A percentile compares a stretch with the other conserved stretches of the same genome.
phyloP scores from a whole-genome alignment of 2,797 vertebrate genomes.

The Apodemus agrarius region DNA sequence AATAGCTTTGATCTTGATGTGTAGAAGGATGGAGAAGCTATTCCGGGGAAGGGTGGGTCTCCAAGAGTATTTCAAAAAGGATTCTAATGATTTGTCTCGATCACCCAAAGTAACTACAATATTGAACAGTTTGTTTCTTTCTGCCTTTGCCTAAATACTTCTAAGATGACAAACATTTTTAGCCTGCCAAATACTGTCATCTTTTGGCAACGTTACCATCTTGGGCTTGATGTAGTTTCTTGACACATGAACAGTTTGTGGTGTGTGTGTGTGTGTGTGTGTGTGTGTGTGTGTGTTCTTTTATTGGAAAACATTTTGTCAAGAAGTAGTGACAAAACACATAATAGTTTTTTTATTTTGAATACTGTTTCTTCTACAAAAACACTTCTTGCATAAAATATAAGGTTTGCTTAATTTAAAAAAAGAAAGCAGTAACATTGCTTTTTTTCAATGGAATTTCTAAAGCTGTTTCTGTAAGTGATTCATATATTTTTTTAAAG shows the following conservation, averaged over 20 bases:
- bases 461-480: conserved; percentile 70
- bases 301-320: conserved; percentile 81
- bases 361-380: conserved; percentile 77
- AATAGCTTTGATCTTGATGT: conserved; percentile 44
- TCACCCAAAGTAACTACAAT: conserved; percentile 86
- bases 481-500: conserved; percentile 76
- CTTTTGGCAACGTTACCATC: conserved; percentile 86
- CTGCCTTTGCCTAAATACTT: conserved; percentile 89
- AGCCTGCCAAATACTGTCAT: conserved; percentile 89
- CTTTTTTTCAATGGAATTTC: conserved; percentile 80
- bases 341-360: conserved; percentile 71
- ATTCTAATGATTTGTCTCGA: conserved; percentile 85
- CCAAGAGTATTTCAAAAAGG: conserved; percentile 79
- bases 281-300: conserved; percentile 42
- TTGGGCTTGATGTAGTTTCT: conserved; percentile 87
- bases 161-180: conserved; percentile 89
- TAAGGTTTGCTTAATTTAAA: conserved; percentile 65
- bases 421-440: conserved; percentile 61
- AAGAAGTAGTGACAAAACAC: conserved; percentile 81
- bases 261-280: background rate
- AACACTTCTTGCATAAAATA: conserved; percentile 78
- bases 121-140: conserved; percentile 88
- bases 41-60: conserved; percentile 74
- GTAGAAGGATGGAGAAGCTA: conserved; percentile 53
- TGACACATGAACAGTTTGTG: conserved; percentile 86